phyloP scores from a whole-genome alignment of 2,113 vertebrate species.

The Archocentrus centrarchus region DNA sequence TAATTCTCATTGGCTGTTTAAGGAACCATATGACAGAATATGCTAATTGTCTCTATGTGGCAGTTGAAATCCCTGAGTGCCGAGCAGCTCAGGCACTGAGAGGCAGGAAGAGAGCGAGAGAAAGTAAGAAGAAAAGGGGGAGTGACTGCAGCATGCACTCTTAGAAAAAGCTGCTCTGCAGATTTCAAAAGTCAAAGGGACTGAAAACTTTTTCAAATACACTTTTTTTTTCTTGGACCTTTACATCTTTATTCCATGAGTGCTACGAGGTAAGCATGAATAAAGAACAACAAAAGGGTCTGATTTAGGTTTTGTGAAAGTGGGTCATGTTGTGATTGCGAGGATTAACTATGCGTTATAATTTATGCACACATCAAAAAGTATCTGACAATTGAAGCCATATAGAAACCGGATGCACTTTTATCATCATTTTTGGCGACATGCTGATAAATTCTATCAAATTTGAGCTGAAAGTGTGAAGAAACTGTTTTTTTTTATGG shows the following conservation, averaged over 20 bases:
- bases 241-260: conserved; percentile 46
- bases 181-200: background rate
- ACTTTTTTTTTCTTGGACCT: background rate
- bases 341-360: background rate
- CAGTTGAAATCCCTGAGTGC: conserved; percentile 63
- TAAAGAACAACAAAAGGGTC: rapidly evolving
- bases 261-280: conserved; percentile 64
- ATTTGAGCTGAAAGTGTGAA: background rate
- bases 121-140: conserved; percentile 19
- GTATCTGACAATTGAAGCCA: background rate
- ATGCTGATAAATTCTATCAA: background rate
- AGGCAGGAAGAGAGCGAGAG: conserved; percentile 22
- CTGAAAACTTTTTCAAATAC: background rate
- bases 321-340: background rate
- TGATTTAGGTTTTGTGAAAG: background rate
- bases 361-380: background rate
- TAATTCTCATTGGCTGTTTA: conserved; percentile 45
- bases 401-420: rapidly evolving
- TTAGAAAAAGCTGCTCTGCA: background rate
- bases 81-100: conserved; percentile 15
- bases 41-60: conserved; percentile 61
- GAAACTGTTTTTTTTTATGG: too few species aligned
- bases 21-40: conserved; percentile 56
- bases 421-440: background rate
- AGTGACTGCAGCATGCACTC: conserved; percentile 43